These are phyloP conservation scores for Thalassaphorura encarpata DNA, from an alignment of 1,140 invertebrate species.

Conservation along the genomic window DNA sequence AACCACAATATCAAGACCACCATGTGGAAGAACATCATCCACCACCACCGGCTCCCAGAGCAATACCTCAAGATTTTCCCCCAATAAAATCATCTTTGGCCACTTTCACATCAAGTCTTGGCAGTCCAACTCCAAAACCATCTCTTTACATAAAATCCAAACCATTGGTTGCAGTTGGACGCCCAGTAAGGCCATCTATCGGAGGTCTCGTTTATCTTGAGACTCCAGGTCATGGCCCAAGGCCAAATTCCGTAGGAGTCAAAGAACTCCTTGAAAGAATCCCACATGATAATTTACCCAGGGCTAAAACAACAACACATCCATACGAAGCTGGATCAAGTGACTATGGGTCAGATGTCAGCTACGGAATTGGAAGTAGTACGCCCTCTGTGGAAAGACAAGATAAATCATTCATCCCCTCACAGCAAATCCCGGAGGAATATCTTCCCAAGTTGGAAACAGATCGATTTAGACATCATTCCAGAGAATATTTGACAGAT, in stretches of 20 bases:
- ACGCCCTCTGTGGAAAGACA: no score
- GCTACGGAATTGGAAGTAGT: constrained; percentile 5
- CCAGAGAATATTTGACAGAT: no score
- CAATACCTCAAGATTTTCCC: background rate
- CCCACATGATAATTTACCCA: constrained; percentile 2
- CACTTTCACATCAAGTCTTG: constrained; percentile 12
- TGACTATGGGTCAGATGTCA: constrained; percentile 27
- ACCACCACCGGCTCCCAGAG: background rate
- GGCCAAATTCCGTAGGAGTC: constrained; percentile 14
- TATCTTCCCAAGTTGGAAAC: background rate
- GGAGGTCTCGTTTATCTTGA: constrained; percentile 25
- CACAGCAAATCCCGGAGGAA: constrained; percentile 8
- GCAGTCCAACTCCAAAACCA: constrained; percentile 3
- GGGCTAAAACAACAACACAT: constrained; percentile 18
- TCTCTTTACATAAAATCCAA: constrained; percentile 3
- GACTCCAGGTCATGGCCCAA: constrained; percentile 12
- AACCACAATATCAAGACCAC: background rate
- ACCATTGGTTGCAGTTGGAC: constrained; percentile 1
- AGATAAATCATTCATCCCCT: constrained; percentile 10
- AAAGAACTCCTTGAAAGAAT: constrained; percentile 21
- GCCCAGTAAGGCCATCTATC: constrained; percentile 8
- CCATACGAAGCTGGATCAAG: constrained; percentile 27
- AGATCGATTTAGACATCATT: background rate
- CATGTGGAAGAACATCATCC: no score
- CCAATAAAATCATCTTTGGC: constrained; percentile 22